Evolutionary conservation across 2,113 vertebrate genomes (phyloP).

Genomic region (Rhinopomastus cyanomelas): DNA sequence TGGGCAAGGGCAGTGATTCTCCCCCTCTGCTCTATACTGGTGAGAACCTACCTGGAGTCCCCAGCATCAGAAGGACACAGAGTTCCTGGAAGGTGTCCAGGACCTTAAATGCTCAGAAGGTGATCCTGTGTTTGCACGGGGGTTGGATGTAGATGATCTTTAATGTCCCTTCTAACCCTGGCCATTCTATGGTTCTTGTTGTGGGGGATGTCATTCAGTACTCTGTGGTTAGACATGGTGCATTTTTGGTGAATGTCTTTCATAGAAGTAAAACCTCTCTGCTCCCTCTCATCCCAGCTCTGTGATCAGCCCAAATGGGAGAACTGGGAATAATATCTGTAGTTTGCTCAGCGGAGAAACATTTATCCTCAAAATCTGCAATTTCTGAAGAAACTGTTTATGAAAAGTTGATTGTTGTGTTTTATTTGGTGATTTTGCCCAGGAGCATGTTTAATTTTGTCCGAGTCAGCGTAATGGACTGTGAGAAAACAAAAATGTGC

Average conservation of each 20-base stretch:
- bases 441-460: not conserved
- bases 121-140: no score
- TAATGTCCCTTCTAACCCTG: no score
- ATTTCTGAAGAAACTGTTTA: not conserved
- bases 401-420: not conserved
- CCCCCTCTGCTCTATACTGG: no score
- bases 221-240: fast-evolving
- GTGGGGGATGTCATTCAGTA: not conserved
- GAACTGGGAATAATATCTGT: not conserved
- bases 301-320: not conserved
- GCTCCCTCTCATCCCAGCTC: not conserved
- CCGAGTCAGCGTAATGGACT: slow-evolving; percentile 1
- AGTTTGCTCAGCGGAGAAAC: not conserved
- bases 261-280: not conserved
- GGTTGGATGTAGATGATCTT: no score
- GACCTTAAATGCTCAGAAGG: no score
- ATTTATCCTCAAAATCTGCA: not conserved
- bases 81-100: no score
- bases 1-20: no score
- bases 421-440: slow-evolving; percentile 10
- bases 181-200: no score
- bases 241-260: not conserved
- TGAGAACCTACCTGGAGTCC: no score
- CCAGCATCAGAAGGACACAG: no score
- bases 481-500: not conserved